A percentile compares a stretch with the other conserved stretches of the same genome.
Evolutionary conservation across 1,140 invertebrate species (phyloP).

Genomic region (Tetraneura akinire): DNA sequence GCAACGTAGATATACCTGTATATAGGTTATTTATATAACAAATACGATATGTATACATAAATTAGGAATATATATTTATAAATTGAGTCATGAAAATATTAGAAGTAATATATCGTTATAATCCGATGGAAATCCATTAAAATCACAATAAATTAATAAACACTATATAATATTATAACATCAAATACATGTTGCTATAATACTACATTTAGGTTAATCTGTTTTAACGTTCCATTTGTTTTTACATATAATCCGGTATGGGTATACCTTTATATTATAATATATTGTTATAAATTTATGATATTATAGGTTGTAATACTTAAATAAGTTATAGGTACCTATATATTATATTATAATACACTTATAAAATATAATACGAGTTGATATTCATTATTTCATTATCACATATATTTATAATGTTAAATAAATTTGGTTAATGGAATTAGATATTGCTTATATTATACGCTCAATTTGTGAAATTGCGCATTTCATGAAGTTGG

Average conservation of each 20-base stretch:
- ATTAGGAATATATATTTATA: neutral
- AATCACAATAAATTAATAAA: constrained; percentile 22
- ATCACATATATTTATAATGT: no score
- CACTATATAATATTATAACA: neutral
- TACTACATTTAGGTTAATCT: constrained; percentile 17
- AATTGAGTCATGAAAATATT: constrained; percentile 20
- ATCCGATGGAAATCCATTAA: constrained; percentile 18
- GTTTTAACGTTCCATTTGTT: constrained; percentile 28
- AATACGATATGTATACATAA: neutral
- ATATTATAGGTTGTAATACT: no score
- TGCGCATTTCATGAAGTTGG: no score
- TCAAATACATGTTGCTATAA: neutral
- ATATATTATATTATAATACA: constrained; percentile 8
- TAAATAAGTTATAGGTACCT: no score
- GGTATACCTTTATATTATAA: neutral
- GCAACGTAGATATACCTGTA: no score
- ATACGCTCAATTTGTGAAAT: no score
- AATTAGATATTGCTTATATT: no score
- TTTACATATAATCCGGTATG: constrained; percentile 15
- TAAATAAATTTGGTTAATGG: no score
- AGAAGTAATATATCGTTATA: neutral
- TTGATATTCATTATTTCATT: no score
- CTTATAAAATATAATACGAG: no score
- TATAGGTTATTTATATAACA: neutral
- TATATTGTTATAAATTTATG: neutral